Evolutionary conservation across 1,140 invertebrate genomes (phyloP), one percentile per base, ranked within the genome.

Genomic region (Cotesia vestalis): DNA sequence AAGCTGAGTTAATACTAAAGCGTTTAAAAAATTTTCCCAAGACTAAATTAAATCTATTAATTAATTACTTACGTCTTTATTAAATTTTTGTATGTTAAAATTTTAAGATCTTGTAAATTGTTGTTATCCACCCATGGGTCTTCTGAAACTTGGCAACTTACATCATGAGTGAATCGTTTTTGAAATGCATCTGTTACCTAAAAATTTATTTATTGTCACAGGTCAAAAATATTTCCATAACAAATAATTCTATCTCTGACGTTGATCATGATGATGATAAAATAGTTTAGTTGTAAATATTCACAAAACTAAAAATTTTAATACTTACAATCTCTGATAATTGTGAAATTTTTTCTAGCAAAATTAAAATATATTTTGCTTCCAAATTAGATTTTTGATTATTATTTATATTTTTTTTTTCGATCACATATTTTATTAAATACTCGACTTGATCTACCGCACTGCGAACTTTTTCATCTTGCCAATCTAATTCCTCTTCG

Each of bases 401-500:
- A 64, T 46, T 36, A 14, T 64, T 17, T 61, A 20, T 12, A 17
- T 27, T 59, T 59, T 35, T 59, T 9, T 59, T 9, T 20, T 59
- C 14, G 9, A 34, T 59, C 9, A 59, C 1, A 20, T 59, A 11
- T 27, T 59, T 17, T 27, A 59, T 59, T 17, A 59, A 20, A 9
- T 73, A 52, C 55, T 77, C 73, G n/a, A 80, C 14, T 62, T 74
- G 38, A 17, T 75, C 52, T 0, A 62, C 4, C 0, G 75, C 66
- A 6, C 53, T 5, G n/a, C 52, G 59, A 36, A 77, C 75, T 63
- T 78, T 74, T 1, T 75, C 69, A 20, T 75, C 74, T 27, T 74
- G 75, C 69, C 66, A 76, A 35, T 51, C 61, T 57, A 77, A 63
- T 67, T 77, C 76, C 36, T 80, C 72, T 66, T 76, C 73, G 0